Conservation (phyloP, 2,113 vertebrate genomes). For the Lophotis ruficrista region DNA sequence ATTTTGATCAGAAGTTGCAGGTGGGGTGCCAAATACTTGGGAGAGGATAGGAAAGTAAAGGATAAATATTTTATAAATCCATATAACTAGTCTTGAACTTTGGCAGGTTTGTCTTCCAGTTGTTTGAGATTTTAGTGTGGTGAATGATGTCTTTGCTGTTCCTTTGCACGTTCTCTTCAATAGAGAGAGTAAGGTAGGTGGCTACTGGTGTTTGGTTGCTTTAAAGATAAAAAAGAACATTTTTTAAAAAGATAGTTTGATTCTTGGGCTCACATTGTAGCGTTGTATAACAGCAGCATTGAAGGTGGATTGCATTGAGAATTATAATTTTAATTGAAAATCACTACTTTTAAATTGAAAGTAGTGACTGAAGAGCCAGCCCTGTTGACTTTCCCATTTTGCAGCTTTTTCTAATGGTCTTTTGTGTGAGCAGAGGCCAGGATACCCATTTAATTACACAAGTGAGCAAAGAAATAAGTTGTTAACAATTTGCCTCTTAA, state of each 20-base stretch:
- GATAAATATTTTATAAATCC: not conserved
- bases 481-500: not conserved
- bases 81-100: not conserved
- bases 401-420: not conserved
- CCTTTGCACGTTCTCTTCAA: not conserved
- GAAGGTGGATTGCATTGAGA: not conserved
- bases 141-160: not conserved
- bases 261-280: rapidly evolving
- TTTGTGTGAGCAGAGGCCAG: not conserved
- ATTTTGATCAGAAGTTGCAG: not conserved
- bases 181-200: not conserved
- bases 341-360: too few species aligned
- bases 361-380: not conserved
- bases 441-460: not conserved
- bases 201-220: not conserved
- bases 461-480: not conserved
- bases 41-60: not conserved
- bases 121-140: not conserved
- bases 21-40: not conserved
- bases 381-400: not conserved
- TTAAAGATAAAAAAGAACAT: not conserved
- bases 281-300: not conserved
- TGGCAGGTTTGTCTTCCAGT: not conserved
- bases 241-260: not conserved
- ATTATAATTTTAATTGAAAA: not conserved